Evolutionary conservation across 2,113 vertebrate species (phyloP).

Genomic region (human (Homo sapiens)): DNA sequence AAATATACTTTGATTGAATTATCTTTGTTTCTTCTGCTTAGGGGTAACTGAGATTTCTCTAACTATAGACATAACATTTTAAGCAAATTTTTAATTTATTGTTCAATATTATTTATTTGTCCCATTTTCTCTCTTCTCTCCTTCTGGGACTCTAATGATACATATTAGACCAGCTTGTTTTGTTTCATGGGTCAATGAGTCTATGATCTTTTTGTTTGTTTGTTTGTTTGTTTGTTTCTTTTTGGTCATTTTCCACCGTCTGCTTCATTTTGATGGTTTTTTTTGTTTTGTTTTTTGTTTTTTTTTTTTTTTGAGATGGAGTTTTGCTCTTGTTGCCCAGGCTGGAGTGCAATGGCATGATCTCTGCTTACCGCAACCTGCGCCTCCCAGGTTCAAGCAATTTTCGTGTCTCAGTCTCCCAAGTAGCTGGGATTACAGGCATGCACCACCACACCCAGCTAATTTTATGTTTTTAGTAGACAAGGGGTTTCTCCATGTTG

Average conservation of each 20-base stretch:
- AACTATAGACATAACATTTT: background rate
- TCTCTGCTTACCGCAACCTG: no score
- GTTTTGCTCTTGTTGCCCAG: no score
- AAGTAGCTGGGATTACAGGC: no score
- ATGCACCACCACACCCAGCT: no score
- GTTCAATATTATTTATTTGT: background rate
- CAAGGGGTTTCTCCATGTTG: no score
- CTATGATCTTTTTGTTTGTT: background rate
- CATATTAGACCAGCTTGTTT: background rate
- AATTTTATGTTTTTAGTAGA: no score
- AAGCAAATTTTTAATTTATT: background rate
- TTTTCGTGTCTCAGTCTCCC: no score
- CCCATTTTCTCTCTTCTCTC: background rate
- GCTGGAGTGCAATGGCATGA: no score
- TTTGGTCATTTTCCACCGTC: background rate
- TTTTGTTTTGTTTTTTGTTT: background rate
- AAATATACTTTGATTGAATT: accelerated
- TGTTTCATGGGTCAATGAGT: background rate
- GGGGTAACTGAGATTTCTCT: background rate
- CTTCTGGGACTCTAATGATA: background rate
- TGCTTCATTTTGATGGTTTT: background rate
- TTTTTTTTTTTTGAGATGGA: background rate
- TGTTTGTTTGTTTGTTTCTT: background rate
- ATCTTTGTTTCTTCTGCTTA: background rate
- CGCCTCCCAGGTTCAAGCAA: no score